These are phyloP conservation scores for Scotopteryx bipunctaria DNA, from an alignment of 2,888 invertebrate species.

Conservation along the genomic window DNA sequence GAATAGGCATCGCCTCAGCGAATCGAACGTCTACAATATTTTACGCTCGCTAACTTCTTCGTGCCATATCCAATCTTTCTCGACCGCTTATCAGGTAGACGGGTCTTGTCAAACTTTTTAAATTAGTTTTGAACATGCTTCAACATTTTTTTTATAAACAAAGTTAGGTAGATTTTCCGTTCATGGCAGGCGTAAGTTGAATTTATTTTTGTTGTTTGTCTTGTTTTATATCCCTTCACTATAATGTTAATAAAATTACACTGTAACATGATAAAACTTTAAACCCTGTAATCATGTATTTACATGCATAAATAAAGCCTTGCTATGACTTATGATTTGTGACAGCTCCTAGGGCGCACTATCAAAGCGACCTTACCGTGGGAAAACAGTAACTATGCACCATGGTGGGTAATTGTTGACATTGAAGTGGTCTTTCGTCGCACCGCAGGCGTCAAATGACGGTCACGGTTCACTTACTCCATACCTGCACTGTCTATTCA, in stretches of 20 bases:
- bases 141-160: conserved; percentile 49
- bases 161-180: conserved; percentile 39
- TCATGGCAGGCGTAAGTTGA: conserved; percentile 24
- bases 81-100: conserved; percentile 70
- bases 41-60: conserved; percentile 64
- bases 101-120: conserved; percentile 70
- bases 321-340: conserved; percentile 3
- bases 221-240: no score
- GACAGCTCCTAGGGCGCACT: conserved; percentile 22
- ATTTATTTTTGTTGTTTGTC: conserved; percentile 5
- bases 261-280: no score
- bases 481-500: conserved; percentile 32
- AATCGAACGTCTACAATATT: conserved; percentile 60
- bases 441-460: conserved; percentile 63
- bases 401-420: conserved; percentile 56
- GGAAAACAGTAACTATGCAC: conserved; percentile 62
- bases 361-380: conserved; percentile 43
- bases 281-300: no score
- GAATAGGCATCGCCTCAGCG: conserved; percentile 48
- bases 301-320: background rate
- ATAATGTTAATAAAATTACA: no score
- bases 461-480: conserved; percentile 57
- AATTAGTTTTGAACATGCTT: conserved; percentile 64
- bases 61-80: conserved; percentile 66
- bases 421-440: conserved; percentile 52